phyloP scores from a whole-genome alignment of 2,113 vertebrate genomes.

The Agapornis roseicollis region DNA sequence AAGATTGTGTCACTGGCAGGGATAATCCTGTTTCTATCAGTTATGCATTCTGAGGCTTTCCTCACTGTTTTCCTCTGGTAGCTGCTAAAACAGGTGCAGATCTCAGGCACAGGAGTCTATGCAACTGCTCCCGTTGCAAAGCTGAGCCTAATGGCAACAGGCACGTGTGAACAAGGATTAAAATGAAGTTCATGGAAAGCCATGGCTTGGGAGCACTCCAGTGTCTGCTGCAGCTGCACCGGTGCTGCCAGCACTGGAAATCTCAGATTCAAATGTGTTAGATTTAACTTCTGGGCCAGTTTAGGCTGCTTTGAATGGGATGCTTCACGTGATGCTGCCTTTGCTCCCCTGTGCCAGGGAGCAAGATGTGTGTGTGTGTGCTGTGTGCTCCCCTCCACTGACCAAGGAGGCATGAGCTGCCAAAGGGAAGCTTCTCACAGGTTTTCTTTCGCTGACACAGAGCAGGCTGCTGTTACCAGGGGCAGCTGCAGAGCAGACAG shows the following conservation, averaged over 20 bases:
- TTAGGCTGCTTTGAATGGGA: neutral
- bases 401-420: fast-evolving
- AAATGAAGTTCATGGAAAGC: neutral
- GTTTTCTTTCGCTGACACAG: neutral
- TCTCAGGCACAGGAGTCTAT: fast-evolving
- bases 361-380: fast-evolving
- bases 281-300: fast-evolving
- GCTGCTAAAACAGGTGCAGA: neutral
- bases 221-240: fast-evolving
- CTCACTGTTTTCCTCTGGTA: neutral
- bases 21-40: neutral
- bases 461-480: neutral
- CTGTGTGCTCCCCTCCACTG: neutral
- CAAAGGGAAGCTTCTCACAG: fast-evolving
- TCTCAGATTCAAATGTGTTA: neutral
- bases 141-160: neutral
- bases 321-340: fast-evolving
- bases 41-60: neutral
- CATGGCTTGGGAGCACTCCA: fast-evolving
- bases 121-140: fast-evolving
- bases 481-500: neutral
- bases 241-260: neutral
- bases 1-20: neutral
- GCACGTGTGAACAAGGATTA: neutral
- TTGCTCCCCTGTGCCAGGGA: fast-evolving